These are phyloP conservation scores for Marisa cornuarietis DNA, from an alignment of 1,140 invertebrate genomes.

Conservation along the genomic window DNA sequence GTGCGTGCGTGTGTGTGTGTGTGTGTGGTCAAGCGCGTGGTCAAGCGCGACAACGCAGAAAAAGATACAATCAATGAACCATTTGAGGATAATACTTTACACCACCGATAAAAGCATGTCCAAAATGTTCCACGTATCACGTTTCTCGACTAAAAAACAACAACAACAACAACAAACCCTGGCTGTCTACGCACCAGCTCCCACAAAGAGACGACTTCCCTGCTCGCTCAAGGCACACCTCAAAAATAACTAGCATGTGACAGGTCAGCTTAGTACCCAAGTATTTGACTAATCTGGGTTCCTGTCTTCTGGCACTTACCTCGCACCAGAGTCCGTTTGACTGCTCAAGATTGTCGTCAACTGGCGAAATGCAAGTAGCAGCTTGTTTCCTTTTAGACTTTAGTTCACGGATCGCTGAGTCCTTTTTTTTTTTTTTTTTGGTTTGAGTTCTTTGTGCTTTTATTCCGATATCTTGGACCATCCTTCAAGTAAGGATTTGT, in stretches of 20 bases:
- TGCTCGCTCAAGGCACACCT: too few relatives aligned
- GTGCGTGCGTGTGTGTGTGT: not conserved
- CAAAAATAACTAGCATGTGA: too few relatives aligned
- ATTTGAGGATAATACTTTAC: not conserved
- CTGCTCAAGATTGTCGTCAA: not conserved
- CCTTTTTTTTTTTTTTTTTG: not conserved
- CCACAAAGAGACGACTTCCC: not conserved
- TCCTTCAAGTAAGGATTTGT: not conserved
- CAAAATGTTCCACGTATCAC: too few relatives aligned
- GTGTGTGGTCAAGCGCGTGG: too few relatives aligned
- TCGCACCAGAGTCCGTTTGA: not conserved
- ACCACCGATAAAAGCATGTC: too few relatives aligned
- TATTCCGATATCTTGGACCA: not conserved
- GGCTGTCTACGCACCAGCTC: not conserved
- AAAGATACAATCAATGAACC: not conserved
- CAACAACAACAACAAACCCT: not conserved
- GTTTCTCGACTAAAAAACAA: not conserved
- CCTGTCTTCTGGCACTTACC: too few relatives aligned
- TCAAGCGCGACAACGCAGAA: not conserved
- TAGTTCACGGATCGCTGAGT: not conserved
- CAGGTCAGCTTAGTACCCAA: too few relatives aligned
- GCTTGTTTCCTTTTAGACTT: not conserved
- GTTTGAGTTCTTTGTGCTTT: not conserved
- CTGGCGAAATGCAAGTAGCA: not conserved
- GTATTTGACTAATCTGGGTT: too few relatives aligned